Evolutionary conservation across 2,113 vertebrate species (phyloP).

Genomic region (Sula dactylatra): DNA sequence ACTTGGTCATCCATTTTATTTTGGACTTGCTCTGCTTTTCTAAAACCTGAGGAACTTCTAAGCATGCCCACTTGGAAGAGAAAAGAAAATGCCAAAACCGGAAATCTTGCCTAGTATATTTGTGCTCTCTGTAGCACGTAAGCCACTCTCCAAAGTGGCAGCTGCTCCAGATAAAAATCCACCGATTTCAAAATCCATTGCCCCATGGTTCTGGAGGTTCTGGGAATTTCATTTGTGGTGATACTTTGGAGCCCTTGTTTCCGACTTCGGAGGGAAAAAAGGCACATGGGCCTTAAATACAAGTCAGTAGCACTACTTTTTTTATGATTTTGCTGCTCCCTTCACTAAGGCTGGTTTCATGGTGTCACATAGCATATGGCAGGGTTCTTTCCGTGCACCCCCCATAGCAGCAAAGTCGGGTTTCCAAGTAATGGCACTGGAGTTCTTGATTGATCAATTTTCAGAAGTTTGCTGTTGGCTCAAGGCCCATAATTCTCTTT

Average conservation of each 20-base stretch:
- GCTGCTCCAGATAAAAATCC: neutral
- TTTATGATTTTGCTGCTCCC: neutral
- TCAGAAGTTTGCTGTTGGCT: neutral
- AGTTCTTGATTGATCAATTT: neutral
- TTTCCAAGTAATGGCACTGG: neutral
- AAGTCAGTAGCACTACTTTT: neutral
- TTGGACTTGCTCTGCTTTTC: neutral
- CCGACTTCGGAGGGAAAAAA: neutral
- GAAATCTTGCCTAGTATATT: neutral
- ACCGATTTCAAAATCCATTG: neutral
- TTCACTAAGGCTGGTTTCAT: neutral
- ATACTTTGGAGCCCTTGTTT: neutral
- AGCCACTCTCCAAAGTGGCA: neutral
- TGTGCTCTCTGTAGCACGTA: neutral
- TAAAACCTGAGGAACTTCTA: slow-evolving; percentile 3
- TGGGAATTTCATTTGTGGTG: neutral
- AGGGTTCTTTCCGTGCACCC: neutral
- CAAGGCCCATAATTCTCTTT: slow-evolving; percentile 26
- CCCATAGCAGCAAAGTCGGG: neutral
- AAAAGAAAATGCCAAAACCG: neutral
- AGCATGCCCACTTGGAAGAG: neutral
- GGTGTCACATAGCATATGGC: neutral
- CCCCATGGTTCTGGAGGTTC: neutral
- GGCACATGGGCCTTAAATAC: neutral
- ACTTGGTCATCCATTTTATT: neutral